Evolutionary conservation across 2,888 invertebrate genomes (phyloP).

Genomic region (Drosophila formosana): DNA sequence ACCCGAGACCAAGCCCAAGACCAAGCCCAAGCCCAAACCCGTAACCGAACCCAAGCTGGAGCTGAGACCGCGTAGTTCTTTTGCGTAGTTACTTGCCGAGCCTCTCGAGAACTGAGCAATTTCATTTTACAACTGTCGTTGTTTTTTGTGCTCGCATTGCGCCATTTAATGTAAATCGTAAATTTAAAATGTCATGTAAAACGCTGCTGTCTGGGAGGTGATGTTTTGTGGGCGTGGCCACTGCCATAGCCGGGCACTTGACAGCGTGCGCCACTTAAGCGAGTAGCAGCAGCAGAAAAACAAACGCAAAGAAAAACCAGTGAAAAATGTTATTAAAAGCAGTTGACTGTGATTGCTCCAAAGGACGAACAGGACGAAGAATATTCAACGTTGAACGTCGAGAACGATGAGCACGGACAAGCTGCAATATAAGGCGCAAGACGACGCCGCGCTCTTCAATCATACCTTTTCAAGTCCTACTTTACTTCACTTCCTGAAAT

Average conservation of each 20-base stretch:
- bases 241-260: constrained; percentile 44
- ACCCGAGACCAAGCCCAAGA: constrained; percentile 17
- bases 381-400: constrained; percentile 8
- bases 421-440: constrained; percentile 30
- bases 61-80: constrained; percentile 7
- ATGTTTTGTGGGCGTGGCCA: constrained; percentile 60
- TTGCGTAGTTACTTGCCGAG: constrained; percentile 21
- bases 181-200: constrained; percentile 80
- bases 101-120: constrained; percentile 66
- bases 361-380: constrained; percentile 29
- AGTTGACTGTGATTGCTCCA: constrained; percentile 66
- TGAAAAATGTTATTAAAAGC: constrained; percentile 77
- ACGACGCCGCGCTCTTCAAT: constrained; percentile 34
- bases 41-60: background rate
- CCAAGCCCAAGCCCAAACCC: constrained; percentile 16
- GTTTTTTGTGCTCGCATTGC: constrained; percentile 62
- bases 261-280: constrained; percentile 61
- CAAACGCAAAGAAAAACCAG: constrained; percentile 46
- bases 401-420: constrained; percentile 30
- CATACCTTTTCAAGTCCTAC: constrained; percentile 34
- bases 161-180: constrained; percentile 80
- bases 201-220: constrained; percentile 53
- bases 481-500: constrained; percentile 24
- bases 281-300: constrained; percentile 42
- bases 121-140: constrained; percentile 77